Conservation (phyloP, 2,888 invertebrate genomes). For the Deroplatys truncata region DNA sequence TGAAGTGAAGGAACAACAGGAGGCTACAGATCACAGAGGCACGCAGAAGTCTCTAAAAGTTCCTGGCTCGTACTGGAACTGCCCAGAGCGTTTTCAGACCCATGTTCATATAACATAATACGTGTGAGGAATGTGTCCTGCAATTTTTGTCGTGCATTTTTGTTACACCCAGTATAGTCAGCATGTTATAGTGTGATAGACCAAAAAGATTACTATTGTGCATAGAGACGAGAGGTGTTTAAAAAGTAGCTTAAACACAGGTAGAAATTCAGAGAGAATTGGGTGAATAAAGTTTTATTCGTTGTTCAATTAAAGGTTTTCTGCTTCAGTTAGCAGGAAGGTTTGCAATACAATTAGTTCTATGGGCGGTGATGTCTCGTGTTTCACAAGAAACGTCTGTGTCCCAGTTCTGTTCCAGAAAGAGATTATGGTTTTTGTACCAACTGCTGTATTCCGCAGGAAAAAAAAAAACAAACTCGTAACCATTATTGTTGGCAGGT, state of each 20-base stretch:
- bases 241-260: background rate
- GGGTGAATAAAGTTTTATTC: background rate
- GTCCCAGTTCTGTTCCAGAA: background rate
- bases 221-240: background rate
- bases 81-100: too few relatives aligned
- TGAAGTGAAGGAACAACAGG: too few relatives aligned
- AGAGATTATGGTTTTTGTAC: background rate
- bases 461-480: background rate
- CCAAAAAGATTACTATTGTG: too few relatives aligned
- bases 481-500: background rate
- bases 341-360: background rate
- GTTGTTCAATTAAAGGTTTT: background rate
- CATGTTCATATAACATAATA: too few relatives aligned
- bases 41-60: too few relatives aligned
- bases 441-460: background rate
- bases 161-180: too few relatives aligned
- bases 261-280: background rate
- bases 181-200: too few relatives aligned
- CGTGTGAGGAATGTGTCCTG: too few relatives aligned
- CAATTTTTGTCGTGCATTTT: too few relatives aligned
- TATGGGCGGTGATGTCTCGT: background rate
- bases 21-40: too few relatives aligned
- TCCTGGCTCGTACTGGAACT: too few relatives aligned
- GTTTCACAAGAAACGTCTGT: background rate
- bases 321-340: background rate